Evolutionary conservation across 2,888 invertebrate genomes (phyloP), one percentile per base, ranked within the genome.

Genomic region (Blera fallax): DNA sequence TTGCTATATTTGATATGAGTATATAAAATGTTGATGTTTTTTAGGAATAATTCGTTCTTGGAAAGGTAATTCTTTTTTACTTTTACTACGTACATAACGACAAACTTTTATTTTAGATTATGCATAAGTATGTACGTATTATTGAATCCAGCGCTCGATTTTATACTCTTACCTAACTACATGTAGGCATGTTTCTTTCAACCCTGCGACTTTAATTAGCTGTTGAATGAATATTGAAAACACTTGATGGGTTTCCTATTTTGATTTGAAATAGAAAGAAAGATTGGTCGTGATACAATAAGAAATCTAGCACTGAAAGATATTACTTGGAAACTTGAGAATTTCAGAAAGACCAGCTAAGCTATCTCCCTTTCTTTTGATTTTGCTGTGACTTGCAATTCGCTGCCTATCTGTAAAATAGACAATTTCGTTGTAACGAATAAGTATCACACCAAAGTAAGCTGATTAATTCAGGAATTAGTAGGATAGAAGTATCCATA

Each of bases 1-100:
- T 84, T 84, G 88, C 91, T 91, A 89, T 90, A 89, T 90, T 89
- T 89, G 89, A 89, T 87, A 87, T 56, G 70, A 77, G 40, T 70
- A 54, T 77, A 77, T 81, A 62, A 69, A 48, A 72, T 29, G 14
- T 54, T 7, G 43, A 45, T 64, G 6, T 48, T 40, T 50, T 56
- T 32, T 50, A 54, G 8, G 34, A 24, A 32, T 40, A 29, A n/a
- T 21, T 56, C 40, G 10, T 4, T 27, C 27, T 64, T 67, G 37
- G 91, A 91, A 90, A 37, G 34, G 11, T 43, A 24, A 24, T 52
- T 32, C 1, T 69, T 65, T 56, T 18, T 27, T 32, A 29, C 14
- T 56, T 27, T 5, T 21, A 50, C 24, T 52, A 52, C n/a, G 64
- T 34, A 65, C 45, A 29, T 32, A 21, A 18, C 32, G 32, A 65